A percentile compares a stretch with the other conserved stretches of the same genome.
phyloP scores from a whole-genome alignment of 37 sponge, comb jelly and placozoan species.

The Halichondria panicea region DNA sequence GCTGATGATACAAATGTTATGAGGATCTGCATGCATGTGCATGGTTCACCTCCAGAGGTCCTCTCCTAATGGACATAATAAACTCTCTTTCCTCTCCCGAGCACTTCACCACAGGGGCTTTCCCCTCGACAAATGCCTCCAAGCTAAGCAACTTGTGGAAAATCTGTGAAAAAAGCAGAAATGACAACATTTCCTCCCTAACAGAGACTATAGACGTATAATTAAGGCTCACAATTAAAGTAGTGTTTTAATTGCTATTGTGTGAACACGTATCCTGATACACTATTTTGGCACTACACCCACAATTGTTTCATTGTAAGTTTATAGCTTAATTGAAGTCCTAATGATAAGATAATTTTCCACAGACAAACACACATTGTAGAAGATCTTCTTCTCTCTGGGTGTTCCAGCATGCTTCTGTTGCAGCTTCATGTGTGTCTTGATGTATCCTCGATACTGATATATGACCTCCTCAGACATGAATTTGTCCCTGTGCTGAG shows the following conservation, averaged over 20 bases:
- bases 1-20: no score
- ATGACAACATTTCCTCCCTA: neutral
- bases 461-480: slow-evolving; percentile 62
- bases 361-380: slow-evolving; percentile 37
- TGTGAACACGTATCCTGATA: neutral
- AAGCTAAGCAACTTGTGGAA: slow-evolving; percentile 65
- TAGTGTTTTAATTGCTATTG: no score
- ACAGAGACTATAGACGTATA: neutral
- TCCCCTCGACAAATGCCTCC: slow-evolving; percentile 44
- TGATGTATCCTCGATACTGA: slow-evolving; percentile 57
- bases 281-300: neutral
- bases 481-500: slow-evolving; percentile 32
- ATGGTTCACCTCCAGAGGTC: slow-evolving; percentile 52
- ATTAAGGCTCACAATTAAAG: no score
- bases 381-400: slow-evolving; percentile 55
- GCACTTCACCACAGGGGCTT: slow-evolving; percentile 35
- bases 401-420: slow-evolving; percentile 47
- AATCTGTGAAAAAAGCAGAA: slow-evolving; percentile 1
- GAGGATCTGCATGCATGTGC: no score
- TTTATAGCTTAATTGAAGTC: neutral
- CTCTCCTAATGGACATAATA: slow-evolving; percentile 59
- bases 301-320: neutral
- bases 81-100: slow-evolving; percentile 45
- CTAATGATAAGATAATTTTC: neutral
- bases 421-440: slow-evolving; percentile 51